Percentiles rank a stretch among this genome's conserved stretches.
Conservation (phyloP, 2,797 vertebrate genomes). For the Todus mexicanus region DNA sequence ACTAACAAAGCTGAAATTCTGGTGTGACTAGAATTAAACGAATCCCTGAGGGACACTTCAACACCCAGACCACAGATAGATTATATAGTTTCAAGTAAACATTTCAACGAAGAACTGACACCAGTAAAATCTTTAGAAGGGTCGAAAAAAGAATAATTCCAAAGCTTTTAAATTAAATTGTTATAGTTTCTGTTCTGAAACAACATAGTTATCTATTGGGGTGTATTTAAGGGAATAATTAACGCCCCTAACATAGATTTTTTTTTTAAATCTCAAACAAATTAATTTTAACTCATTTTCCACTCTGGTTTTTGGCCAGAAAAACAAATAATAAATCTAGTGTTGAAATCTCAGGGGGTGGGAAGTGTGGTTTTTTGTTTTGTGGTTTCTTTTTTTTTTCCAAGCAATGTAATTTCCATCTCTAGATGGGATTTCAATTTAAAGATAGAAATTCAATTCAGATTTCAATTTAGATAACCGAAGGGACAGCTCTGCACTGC, state of each 20-base stretch:
- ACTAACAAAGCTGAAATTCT: neutral
- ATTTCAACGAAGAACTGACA: neutral
- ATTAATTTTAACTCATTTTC: neutral
- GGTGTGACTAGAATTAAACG: neutral
- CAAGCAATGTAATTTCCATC: neutral
- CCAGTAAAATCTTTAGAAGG: neutral
- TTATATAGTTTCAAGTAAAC: neutral
- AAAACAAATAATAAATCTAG: neutral
- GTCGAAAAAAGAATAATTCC: neutral
- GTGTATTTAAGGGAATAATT: neutral
- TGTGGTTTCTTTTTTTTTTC: neutral
- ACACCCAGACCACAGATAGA: neutral
- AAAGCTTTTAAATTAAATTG: neutral
- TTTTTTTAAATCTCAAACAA: neutral
- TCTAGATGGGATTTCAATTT: neutral
- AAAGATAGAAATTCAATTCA: neutral
- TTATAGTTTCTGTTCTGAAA: neutral
- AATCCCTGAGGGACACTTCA: neutral
- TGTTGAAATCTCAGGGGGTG: neutral
- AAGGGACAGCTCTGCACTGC: neutral
- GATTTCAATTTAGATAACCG: neutral
- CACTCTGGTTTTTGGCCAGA: neutral
- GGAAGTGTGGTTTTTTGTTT: neutral
- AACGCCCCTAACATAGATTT: neutral
- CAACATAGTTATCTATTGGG: neutral